phyloP scores from a whole-genome alignment of 2,113 vertebrate species.

The Mixornis gularis region DNA sequence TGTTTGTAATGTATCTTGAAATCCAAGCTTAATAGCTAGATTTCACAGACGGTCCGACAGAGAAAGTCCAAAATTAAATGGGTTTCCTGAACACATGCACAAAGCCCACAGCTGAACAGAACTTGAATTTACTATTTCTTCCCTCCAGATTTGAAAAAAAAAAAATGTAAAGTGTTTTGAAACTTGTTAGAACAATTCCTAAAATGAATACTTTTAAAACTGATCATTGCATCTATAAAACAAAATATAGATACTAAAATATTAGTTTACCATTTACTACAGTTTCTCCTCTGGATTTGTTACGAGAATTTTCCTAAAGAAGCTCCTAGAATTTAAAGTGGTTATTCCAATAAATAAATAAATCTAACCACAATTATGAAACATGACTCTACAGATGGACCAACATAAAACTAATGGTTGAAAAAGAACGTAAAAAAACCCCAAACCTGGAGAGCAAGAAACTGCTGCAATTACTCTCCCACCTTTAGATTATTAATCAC shows the following conservation, averaged over 20 bases:
- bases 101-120: not conserved
- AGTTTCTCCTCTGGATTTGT: not conserved
- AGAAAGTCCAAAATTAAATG: not conserved
- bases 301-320: not conserved
- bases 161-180: not conserved
- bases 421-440: not conserved
- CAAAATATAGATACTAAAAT: not conserved
- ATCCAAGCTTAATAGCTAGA: not conserved
- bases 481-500: not conserved
- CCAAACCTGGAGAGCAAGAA: not conserved
- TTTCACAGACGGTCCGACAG: not conserved
- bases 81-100: not conserved
- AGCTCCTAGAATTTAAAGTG: not conserved
- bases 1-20: not conserved
- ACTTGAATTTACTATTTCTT: not conserved
- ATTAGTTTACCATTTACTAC: not conserved
- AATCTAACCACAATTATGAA: not conserved
- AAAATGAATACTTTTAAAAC: not conserved
- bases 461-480: not conserved
- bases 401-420: not conserved
- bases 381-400: not conserved
- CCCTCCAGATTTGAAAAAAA: not conserved
- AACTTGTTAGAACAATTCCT: not conserved
- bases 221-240: not conserved
- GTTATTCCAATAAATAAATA: not conserved